phyloP scores from a whole-genome alignment of 1,140 invertebrate species.

The Sycophila sp. region DNA sequence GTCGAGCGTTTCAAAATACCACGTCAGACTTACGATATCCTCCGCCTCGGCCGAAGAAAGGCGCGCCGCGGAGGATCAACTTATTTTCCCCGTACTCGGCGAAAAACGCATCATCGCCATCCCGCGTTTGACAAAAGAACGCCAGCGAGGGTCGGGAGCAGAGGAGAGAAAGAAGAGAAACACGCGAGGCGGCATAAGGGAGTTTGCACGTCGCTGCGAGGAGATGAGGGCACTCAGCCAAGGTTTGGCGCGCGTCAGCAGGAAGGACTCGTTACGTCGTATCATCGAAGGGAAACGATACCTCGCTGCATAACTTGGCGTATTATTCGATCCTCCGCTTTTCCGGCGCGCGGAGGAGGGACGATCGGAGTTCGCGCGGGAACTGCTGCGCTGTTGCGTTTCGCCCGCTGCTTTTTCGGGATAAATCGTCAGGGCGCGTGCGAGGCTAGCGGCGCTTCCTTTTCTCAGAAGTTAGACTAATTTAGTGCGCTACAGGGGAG shows the following conservation, averaged over 20 bases:
- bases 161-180: background rate
- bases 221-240: conserved; percentile 47
- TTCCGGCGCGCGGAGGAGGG: background rate
- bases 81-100: too few relatives aligned
- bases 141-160: background rate
- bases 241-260: conserved; percentile 43
- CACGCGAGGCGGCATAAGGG: conserved; percentile 10
- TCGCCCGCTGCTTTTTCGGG: background rate
- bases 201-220: conserved; percentile 43
- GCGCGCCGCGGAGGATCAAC: background rate
- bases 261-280: conserved; percentile 48
- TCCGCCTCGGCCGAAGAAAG: conserved; percentile 25
- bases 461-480: background rate
- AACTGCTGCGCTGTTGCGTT: background rate
- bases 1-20: too few relatives aligned
- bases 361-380: background rate
- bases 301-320: background rate
- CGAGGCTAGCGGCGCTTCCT: background rate
- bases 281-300: conserved; percentile 40
- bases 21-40: conserved; percentile 24
- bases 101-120: too few relatives aligned
- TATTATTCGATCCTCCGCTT: background rate
- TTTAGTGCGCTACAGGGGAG: too few relatives aligned
- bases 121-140: too few relatives aligned
- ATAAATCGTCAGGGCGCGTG: background rate